These are phyloP conservation scores for Phycodurus eques DNA, from an alignment of 2,113 vertebrate genomes.

Conservation along the genomic window DNA sequence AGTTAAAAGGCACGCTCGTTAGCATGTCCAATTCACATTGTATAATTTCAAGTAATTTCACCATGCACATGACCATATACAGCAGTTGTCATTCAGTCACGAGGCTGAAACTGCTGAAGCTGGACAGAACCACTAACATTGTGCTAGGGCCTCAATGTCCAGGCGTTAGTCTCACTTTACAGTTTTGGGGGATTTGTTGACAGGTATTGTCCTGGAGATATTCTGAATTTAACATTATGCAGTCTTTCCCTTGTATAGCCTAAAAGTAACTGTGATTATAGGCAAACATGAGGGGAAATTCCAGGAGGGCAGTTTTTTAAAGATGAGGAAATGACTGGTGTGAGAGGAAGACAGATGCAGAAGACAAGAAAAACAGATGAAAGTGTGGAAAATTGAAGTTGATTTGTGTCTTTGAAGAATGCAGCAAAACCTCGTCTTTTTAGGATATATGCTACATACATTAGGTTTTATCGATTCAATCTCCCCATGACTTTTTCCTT, in stretches of 20 bases:
- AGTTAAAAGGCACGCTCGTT: no score
- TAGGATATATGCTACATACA: slow-evolving; percentile 17
- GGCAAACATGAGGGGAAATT: slow-evolving; percentile 10
- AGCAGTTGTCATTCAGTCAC: not conserved
- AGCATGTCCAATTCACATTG: not conserved
- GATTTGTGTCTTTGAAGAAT: slow-evolving; percentile 50
- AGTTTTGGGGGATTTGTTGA: slow-evolving; percentile 6
- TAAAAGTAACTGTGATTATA: slow-evolving; percentile 7
- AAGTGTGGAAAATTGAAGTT: slow-evolving; percentile 40
- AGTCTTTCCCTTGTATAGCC: slow-evolving; percentile 1
- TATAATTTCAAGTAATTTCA: slow-evolving; percentile 10
- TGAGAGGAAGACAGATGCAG: not conserved
- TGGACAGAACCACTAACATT: not conserved
- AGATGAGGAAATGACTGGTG: not conserved
- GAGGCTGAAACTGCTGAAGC: not conserved
- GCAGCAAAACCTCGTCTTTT: slow-evolving; percentile 25
- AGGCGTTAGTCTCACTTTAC: slow-evolving; percentile 14
- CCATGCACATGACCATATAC: not conserved
- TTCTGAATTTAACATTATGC: slow-evolving; percentile 7
- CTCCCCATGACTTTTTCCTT: not conserved
- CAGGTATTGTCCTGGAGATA: slow-evolving; percentile 14
- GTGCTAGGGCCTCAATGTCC: not conserved
- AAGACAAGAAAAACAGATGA: slow-evolving; percentile 31
- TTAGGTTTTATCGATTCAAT: slow-evolving; percentile 27
- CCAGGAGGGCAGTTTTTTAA: not conserved